A percentile compares a stretch with the other conserved stretches of the same genome.
These are phyloP conservation scores for Drosophila histrio DNA, from an alignment of 2,888 invertebrate species.

Conservation along the genomic window DNA sequence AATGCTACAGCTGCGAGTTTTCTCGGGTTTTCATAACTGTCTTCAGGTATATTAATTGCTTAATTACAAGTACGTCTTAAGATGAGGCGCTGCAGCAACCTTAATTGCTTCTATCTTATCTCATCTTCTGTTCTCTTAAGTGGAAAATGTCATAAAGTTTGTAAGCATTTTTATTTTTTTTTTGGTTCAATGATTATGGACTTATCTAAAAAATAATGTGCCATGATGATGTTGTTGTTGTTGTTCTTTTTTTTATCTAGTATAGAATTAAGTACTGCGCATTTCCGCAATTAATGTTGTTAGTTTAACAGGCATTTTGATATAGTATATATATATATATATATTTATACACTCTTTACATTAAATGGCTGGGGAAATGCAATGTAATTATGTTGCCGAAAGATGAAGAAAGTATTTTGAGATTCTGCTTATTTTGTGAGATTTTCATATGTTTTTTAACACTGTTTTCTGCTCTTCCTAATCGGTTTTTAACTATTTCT, in stretches of 20 bases:
- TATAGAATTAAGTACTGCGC: slow-evolving; percentile 17
- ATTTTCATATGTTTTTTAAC: background rate
- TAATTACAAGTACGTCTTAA: slow-evolving; percentile 31
- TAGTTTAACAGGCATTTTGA: background rate
- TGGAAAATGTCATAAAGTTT: slow-evolving; percentile 45
- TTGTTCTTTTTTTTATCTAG: background rate
- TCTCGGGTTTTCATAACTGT: slow-evolving; percentile 11
- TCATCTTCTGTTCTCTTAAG: slow-evolving; percentile 34
- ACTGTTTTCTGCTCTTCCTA: background rate
- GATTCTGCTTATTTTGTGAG: background rate
- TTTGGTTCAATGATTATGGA: slow-evolving; percentile 26
- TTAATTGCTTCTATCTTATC: slow-evolving; percentile 53
- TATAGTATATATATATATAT: background rate
- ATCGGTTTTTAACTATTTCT: background rate
- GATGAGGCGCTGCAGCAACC: slow-evolving; percentile 32
- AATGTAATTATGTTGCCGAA: background rate
- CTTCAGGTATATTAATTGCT: slow-evolving; percentile 42
- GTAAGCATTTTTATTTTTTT: background rate
- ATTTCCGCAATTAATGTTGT: slow-evolving; percentile 39
- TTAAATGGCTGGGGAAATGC: background rate
- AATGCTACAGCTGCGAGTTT: background rate
- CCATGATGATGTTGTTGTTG: background rate
- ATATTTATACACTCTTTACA: background rate
- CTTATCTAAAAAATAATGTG: slow-evolving; percentile 42
- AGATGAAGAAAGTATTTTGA: background rate